These are phyloP conservation scores for Diorhabda elongata DNA, from an alignment of 1,140 invertebrate genomes.

Conservation along the genomic window DNA sequence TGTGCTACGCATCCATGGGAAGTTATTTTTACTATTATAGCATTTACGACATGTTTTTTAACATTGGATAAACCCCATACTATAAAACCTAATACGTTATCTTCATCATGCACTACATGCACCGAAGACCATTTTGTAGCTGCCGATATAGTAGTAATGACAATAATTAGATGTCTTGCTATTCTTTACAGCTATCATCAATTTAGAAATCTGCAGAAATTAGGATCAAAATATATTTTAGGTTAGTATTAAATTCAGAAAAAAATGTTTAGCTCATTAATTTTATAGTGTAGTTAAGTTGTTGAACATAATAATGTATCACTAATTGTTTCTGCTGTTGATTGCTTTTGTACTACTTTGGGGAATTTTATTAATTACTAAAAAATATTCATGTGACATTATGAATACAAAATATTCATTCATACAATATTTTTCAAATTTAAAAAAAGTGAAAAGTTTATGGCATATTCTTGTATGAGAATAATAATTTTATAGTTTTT, in stretches of 20 bases:
- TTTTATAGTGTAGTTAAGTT: too few species aligned
- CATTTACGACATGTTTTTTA: conserved; percentile 79
- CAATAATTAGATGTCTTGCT: conserved; percentile 82
- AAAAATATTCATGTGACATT: too few species aligned
- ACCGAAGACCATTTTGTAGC: conserved; percentile 68
- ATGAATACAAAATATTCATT: too few species aligned
- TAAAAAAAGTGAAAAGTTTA: too few species aligned
- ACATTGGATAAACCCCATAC: conserved; percentile 62
- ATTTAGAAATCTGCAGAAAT: conserved; percentile 82
- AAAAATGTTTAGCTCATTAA: too few species aligned
- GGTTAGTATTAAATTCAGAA: conserved; percentile 34
- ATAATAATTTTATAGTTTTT: too few species aligned
- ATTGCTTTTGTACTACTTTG: too few species aligned
- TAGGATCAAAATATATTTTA: conserved; percentile 90
- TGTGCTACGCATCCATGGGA: conserved; percentile 92
- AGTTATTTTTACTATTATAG: conserved; percentile 85
- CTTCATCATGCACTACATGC: conserved; percentile 46
- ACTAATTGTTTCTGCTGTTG: too few species aligned
- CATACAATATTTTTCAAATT: too few species aligned
- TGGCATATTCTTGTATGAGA: too few species aligned
- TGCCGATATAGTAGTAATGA: conserved; percentile 84
- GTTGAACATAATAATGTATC: too few species aligned
- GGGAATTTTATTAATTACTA: too few species aligned
- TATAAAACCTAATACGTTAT: conserved; percentile 37
- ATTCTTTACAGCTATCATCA: conserved; percentile 91